Base-by-base conservation (phyloP, 1,140 invertebrate species). In the Littorina saxatilis region DNA sequence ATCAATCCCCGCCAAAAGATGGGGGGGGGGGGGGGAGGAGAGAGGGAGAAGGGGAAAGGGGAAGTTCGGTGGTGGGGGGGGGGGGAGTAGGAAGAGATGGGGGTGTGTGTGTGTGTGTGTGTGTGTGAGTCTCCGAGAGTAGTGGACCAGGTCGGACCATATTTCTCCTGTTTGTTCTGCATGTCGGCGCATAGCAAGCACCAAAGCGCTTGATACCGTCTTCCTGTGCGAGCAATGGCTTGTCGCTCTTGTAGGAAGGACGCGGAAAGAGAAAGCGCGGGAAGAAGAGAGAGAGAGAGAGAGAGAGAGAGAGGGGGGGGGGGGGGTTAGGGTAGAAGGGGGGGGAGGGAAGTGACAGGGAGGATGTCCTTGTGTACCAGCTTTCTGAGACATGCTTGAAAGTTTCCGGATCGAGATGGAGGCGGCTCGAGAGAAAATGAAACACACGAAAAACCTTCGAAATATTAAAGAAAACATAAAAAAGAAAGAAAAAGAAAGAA, bases 151-250 rank as follows among this genome's bases (percentile, higher is more conserved):
- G 66, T 68, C 35, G 32, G 32, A 68, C 66, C 66, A 68, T 68
- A 68, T 68, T 68, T 68, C 37, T 29, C 66, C 66, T 68, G 66
- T 68, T 68, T 68, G 66, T 68, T 68, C 66, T 68, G 66, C 66
- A 68, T 68, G 66, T 68, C 66, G 29, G 27, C 32, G 66, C 66
- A 68, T 68, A 68, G 66, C 66, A 35, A 29, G 66, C n/a, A 35
- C 66, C 66, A 68, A 68, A 68, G 66, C 66, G 37, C 66, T 68
- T 68, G 66, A 68, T 68, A 68, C 66, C 66, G 27, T 68, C 66
- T 68, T 68, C 66, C 66, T 68, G 66, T 47, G 43, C 43, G 66
- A 9, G 43, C 43, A 9, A 47, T 47, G 17, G 43, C 43, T 47
- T 9, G n/a, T n/a, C n/a, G n/a, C n/a, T n/a, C n/a, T n/a, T n/a